A percentile compares a stretch with the other conserved stretches of the same genome.
Conservation (phyloP, 2,113 vertebrate species). For the Parus major region DNA sequence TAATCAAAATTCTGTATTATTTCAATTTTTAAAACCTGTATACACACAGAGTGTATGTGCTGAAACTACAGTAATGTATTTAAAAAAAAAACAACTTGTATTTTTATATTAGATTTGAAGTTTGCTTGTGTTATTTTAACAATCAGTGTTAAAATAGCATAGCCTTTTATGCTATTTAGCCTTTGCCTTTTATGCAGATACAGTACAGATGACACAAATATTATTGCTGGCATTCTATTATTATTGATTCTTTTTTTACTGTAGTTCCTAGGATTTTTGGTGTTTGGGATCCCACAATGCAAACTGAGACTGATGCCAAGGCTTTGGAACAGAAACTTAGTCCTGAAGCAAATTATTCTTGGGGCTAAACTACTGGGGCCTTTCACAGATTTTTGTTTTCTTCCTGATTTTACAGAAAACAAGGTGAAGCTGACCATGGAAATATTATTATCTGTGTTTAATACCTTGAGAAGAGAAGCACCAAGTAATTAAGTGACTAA, state of each 20-base stretch:
- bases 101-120: not conserved
- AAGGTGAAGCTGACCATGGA: not conserved
- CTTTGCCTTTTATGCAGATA: not conserved
- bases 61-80: not conserved
- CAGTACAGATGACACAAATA: not conserved
- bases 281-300: not conserved
- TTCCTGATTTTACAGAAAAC: not conserved
- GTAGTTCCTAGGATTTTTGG: not conserved
- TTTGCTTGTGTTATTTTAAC: not conserved
- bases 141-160: fast-evolving
- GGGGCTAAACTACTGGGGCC: not conserved
- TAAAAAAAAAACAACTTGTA: not conserved
- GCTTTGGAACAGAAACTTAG: not conserved
- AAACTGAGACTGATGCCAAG: not conserved
- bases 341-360: not conserved
- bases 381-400: not conserved
- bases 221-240: not conserved
- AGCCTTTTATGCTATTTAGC: no score
- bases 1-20: not conserved
- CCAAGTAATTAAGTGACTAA: not conserved
- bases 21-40: not conserved
- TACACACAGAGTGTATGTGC: not conserved
- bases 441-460: not conserved
- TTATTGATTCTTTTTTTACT: not conserved
- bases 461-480: not conserved